Evolutionary conservation across 2,113 vertebrate species (phyloP), one percentile per base, ranked within the genome.

Genomic region (Protobothrops flavoviridis): DNA sequence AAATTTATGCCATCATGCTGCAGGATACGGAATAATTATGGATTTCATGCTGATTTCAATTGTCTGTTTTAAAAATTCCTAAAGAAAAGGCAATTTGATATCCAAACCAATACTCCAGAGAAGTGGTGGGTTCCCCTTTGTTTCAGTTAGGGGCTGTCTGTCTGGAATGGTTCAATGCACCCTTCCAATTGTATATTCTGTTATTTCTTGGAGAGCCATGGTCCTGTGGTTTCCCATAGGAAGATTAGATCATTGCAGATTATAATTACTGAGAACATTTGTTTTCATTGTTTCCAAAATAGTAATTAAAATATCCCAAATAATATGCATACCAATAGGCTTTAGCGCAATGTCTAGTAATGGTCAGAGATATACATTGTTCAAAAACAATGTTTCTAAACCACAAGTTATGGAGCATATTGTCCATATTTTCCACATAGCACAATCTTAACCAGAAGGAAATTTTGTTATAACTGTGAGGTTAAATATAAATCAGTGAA

Each of bases 361-460:
- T 50, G 91, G 0, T 23, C 56, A 23, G 21, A 89, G 1, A 93
- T 1, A 43, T 90, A 45, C 12, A 1, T 10, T 81, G 29, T 45
- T 29, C 2, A 29, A 94, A 93, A 48, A 45, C 43, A 92, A 89
- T 45, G 0, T 85, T 94, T 95, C 61, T 69, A 5, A 3, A 87
- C 93, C 87, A 26, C 81, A 87, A 1, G n/a, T n/a, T 56, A 90
- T 0, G 10, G 0, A 0, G 55, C 52, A 93, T 91, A 94, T 94
- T 50, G 55, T 87, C 48, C 90, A 92, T 56, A 7, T 94, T 96
- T 94, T 95, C 85, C 92, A 93, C 17, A 86, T 87, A 33, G 87
- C 3, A 89, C 90, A 92, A 43, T 88, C 74, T 91, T 93, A 50
- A 86, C 90, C 94, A 95, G 91, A 93, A 11, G 15, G 24, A 94